A percentile compares a stretch with the other conserved stretches of the same genome.
Conservation (phyloP, 2,888 invertebrate species). For the Halictus ligatus region DNA sequence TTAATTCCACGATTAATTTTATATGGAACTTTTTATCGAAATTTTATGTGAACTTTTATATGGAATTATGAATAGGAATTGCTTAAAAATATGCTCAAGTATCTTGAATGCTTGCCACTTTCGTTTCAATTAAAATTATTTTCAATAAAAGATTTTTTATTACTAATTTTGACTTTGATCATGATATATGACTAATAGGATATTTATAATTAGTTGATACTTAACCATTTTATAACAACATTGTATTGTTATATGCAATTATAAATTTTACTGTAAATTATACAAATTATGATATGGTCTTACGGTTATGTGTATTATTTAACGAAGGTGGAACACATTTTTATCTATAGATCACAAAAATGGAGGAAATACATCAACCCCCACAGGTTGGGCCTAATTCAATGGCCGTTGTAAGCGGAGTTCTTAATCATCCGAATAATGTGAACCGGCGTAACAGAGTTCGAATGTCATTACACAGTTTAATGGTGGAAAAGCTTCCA, state of each 20-base stretch:
- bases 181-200: background rate
- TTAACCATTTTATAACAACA: background rate
- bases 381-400: constrained; percentile 79
- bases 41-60: background rate
- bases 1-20: background rate
- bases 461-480: constrained; percentile 80
- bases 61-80: background rate
- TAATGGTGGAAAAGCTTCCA: constrained; percentile 86
- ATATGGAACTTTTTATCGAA: background rate
- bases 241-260: background rate
- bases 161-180: background rate
- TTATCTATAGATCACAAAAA: constrained; percentile 58
- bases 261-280: background rate
- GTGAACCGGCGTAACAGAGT: constrained; percentile 79
- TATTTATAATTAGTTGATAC: background rate
- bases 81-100: background rate
- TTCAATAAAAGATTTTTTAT: background rate
- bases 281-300: background rate
- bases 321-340: background rate
- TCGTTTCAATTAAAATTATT: background rate
- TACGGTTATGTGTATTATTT: background rate
- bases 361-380: constrained; percentile 81
- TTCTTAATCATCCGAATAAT: constrained; percentile 77
- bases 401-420: constrained; percentile 73
- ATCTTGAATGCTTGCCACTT: background rate